Conservation (phyloP, 1,140 invertebrate genomes). For the Saccostrea echinata region DNA sequence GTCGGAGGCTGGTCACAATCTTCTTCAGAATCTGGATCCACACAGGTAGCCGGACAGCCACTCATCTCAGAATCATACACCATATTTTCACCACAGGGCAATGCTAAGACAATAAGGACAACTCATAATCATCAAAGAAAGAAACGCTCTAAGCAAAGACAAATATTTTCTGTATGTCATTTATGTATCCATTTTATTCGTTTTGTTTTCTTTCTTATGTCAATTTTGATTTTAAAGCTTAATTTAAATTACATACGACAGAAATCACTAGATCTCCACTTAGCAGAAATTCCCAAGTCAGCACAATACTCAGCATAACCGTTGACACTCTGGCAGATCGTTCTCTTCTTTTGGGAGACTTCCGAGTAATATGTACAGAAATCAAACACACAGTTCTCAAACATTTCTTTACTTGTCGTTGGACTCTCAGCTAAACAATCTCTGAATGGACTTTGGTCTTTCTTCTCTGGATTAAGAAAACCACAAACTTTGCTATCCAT, state of each 20-base stretch:
- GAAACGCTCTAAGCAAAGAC: too few species aligned
- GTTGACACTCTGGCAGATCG: slow-evolving; percentile 48
- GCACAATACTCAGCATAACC: slow-evolving; percentile 54
- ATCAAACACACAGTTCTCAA: slow-evolving; percentile 53
- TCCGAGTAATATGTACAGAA: slow-evolving; percentile 54
- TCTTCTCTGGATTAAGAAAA: slow-evolving; percentile 39
- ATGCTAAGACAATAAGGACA: slow-evolving; percentile 7
- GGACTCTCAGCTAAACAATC: slow-evolving; percentile 47
- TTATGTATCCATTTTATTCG: too few species aligned
- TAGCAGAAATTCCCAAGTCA: slow-evolving; percentile 33
- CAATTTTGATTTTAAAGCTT: background rate
- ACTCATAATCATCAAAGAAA: too few species aligned
- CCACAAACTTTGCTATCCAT: slow-evolving; percentile 50
- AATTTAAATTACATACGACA: slow-evolving; percentile 51
- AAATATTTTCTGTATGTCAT: too few species aligned
- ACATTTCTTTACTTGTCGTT: slow-evolving; percentile 40
- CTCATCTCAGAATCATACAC: slow-evolving; percentile 52
- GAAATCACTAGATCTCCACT: slow-evolving; percentile 50
- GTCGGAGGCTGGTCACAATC: slow-evolving; percentile 43
- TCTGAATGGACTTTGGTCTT: slow-evolving; percentile 48
- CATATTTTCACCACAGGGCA: slow-evolving; percentile 53
- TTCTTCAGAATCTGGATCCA: slow-evolving; percentile 44
- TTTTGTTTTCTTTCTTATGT: too few species aligned
- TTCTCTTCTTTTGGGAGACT: slow-evolving; percentile 5
- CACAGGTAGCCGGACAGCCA: slow-evolving; percentile 55